These are phyloP conservation scores for Cossypha caffra DNA, from an alignment of 2,797 vertebrate species.

Conservation along the genomic window DNA sequence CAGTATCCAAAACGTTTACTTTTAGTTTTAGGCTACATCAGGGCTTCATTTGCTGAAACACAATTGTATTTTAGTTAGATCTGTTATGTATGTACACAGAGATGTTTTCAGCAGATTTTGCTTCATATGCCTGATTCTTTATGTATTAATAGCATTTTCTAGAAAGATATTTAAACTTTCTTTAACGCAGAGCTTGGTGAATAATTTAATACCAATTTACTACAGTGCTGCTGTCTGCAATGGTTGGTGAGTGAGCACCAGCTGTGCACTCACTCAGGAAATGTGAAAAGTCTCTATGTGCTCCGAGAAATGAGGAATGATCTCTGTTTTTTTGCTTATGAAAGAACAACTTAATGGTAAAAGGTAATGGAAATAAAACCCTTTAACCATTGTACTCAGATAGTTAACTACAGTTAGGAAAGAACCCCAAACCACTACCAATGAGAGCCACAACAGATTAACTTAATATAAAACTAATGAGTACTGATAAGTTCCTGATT, in stretches of 20 bases:
- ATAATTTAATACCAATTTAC: slow-evolving; percentile 18
- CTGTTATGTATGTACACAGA: neutral
- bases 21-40: neutral
- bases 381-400: neutral
- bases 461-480: slow-evolving; percentile 9
- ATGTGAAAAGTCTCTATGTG: neutral
- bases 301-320: neutral
- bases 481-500: slow-evolving; percentile 1
- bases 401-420: neutral
- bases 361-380: neutral
- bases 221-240: neutral
- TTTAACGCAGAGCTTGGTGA: neutral
- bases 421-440: neutral
- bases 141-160: neutral
- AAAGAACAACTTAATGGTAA: neutral
- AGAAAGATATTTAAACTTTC: neutral
- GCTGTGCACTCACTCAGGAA: neutral
- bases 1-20: neutral
- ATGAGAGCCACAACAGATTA: neutral
- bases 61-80: neutral
- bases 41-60: neutral
- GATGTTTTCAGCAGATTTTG: neutral
- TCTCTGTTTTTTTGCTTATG: neutral
- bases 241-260: neutral
- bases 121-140: neutral